Percentiles rank a stretch among this genome's conserved stretches.
These are phyloP conservation scores for Stenolophus ochropezus DNA, from an alignment of 2,888 invertebrate genomes.

Conservation along the genomic window DNA sequence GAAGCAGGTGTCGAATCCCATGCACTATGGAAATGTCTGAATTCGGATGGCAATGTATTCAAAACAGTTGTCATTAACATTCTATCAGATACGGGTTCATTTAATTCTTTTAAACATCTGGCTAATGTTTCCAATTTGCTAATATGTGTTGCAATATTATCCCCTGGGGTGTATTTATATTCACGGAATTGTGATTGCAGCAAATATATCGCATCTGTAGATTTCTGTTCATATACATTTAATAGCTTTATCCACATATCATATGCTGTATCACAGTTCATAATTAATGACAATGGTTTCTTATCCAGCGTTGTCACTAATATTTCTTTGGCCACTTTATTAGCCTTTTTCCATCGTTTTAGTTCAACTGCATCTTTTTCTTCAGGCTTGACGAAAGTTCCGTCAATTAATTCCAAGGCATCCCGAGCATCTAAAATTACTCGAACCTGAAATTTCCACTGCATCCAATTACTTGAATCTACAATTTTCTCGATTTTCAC, in stretches of 20 bases:
- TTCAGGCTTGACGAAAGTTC: constrained; percentile 10
- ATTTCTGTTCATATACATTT: constrained; percentile 47
- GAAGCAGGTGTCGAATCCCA: constrained; percentile 57
- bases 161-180: constrained; percentile 27
- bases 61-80: constrained; percentile 58
- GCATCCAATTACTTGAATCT: constrained; percentile 50
- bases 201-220: constrained; percentile 40
- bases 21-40: constrained; percentile 59
- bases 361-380: background rate
- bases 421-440: constrained; percentile 52
- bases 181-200: constrained; percentile 53
- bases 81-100: constrained; percentile 42
- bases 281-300: constrained; percentile 49
- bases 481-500: constrained; percentile 56
- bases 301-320: constrained; percentile 51
- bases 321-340: too few relatives aligned
- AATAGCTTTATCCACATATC: constrained; percentile 60
- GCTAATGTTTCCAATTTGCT: constrained; percentile 39
- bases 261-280: constrained; percentile 56
- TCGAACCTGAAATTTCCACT: constrained; percentile 52
- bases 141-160: constrained; percentile 55
- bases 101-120: constrained; percentile 30
- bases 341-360: constrained; percentile 28
- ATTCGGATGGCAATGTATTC: constrained; percentile 51
- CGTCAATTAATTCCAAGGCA: constrained; percentile 53